Evolutionary conservation across 1,140 invertebrate species (phyloP).

Genomic region (Drosophila varians): DNA sequence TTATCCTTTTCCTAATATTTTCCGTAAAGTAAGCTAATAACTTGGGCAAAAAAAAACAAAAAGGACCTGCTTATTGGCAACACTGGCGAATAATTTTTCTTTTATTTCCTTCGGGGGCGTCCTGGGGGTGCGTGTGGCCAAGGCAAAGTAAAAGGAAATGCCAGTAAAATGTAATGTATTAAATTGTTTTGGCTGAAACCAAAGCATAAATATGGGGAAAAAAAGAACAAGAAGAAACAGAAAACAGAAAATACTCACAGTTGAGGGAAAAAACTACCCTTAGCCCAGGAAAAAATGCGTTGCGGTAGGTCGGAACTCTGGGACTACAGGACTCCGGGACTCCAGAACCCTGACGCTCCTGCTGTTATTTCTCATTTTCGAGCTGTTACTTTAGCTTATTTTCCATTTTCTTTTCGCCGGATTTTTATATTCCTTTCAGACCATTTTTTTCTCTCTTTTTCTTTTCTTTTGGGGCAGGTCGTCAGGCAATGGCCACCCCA

Average conservation of each 20-base stretch:
- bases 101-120: neutral
- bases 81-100: neutral
- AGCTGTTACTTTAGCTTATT: constrained; percentile 41
- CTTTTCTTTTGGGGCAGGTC: constrained; percentile 60
- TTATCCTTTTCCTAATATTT: no score
- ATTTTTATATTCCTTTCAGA: constrained; percentile 31
- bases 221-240: constrained; percentile 3
- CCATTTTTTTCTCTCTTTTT: constrained; percentile 8
- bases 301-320: constrained; percentile 66
- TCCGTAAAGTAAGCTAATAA: neutral
- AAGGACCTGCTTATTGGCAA: neutral
- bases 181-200: constrained; percentile 69
- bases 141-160: constrained; percentile 58
- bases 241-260: neutral
- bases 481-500: constrained; percentile 24
- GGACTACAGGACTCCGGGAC: constrained; percentile 4
- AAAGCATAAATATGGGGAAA: constrained; percentile 39
- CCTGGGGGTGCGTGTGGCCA: constrained; percentile 18
- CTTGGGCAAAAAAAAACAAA: neutral
- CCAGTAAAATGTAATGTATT: constrained; percentile 73
- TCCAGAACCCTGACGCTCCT: neutral
- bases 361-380: constrained; percentile 41
- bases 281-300: constrained; percentile 67
- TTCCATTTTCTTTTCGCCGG: constrained; percentile 43
- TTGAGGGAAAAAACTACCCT: constrained; percentile 53